Conservation (phyloP, 2,888 invertebrate species). For the Athrips mouffetella region DNA sequence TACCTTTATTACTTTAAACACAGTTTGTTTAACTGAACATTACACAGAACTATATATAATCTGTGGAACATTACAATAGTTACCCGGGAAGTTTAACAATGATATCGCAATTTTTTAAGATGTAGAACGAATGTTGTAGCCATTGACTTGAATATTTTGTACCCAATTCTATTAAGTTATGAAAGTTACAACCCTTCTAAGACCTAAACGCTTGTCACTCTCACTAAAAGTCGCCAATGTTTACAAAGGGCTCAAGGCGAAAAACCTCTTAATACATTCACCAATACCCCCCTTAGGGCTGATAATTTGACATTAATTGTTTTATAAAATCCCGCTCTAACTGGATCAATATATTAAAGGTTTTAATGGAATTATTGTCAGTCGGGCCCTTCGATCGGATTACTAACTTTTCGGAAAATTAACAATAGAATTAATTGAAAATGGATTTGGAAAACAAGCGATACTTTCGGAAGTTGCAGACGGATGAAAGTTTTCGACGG, state of each 20-base stretch:
- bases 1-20: too few species aligned
- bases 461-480: slow-evolving; percentile 10
- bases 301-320: slow-evolving; percentile 25
- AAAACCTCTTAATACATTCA: slow-evolving; percentile 9
- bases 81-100: too few species aligned
- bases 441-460: slow-evolving; percentile 33
- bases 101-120: too few species aligned
- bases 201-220: not conserved
- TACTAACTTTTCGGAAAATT: slow-evolving; percentile 59
- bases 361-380: slow-evolving; percentile 67
- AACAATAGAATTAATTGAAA: slow-evolving; percentile 68
- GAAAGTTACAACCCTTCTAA: not conserved
- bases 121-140: too few species aligned
- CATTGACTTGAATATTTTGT: too few species aligned
- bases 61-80: too few species aligned
- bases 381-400: slow-evolving; percentile 56
- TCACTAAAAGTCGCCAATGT: not conserved
- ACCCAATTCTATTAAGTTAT: too few species aligned
- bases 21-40: too few species aligned
- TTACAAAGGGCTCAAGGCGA: slow-evolving; percentile 6
- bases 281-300: slow-evolving; percentile 13
- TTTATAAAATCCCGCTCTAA: slow-evolving; percentile 32
- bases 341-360: slow-evolving; percentile 67
- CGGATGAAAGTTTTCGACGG: slow-evolving; percentile 7
- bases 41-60: too few species aligned